These are phyloP conservation scores for Misgurnus mizolepis DNA, from an alignment of 2,113 vertebrate species.

Conservation along the genomic window DNA sequence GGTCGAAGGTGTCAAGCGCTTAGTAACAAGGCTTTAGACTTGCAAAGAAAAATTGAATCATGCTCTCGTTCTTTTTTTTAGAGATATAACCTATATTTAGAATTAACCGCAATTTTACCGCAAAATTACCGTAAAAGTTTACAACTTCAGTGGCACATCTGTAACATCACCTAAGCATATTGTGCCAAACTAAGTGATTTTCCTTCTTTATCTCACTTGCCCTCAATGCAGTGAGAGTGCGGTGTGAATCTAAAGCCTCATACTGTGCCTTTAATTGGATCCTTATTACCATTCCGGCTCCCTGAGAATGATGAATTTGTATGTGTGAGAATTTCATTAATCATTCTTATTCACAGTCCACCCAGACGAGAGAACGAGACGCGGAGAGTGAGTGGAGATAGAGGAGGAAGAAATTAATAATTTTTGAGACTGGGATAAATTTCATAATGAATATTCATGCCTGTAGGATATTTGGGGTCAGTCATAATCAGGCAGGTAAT, in stretches of 20 bases:
- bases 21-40: background rate
- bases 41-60: too few species aligned
- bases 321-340: constrained; percentile 81
- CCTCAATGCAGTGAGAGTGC: constrained; percentile 20
- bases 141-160: background rate
- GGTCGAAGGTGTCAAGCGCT: constrained; percentile 19
- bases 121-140: background rate
- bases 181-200: constrained; percentile 38
- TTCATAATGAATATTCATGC: constrained; percentile 82
- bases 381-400: constrained; percentile 31
- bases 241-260: constrained; percentile 54
- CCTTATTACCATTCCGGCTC: constrained; percentile 78
- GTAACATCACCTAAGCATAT: background rate
- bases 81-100: too few species aligned
- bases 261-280: constrained; percentile 82
- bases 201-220: constrained; percentile 60
- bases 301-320: constrained; percentile 79
- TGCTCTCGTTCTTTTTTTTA: too few species aligned
- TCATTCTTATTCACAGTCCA: constrained; percentile 82
- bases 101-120: too few species aligned
- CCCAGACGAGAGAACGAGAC: constrained; percentile 69
- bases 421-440: constrained; percentile 55
- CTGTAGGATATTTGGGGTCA: constrained; percentile 81
- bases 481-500: constrained; percentile 81
- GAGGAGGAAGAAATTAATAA: constrained; percentile 48